Base-by-base conservation (phyloP, 2,113 vertebrate species). In the Dunckerocampus dactyliophorus region DNA sequence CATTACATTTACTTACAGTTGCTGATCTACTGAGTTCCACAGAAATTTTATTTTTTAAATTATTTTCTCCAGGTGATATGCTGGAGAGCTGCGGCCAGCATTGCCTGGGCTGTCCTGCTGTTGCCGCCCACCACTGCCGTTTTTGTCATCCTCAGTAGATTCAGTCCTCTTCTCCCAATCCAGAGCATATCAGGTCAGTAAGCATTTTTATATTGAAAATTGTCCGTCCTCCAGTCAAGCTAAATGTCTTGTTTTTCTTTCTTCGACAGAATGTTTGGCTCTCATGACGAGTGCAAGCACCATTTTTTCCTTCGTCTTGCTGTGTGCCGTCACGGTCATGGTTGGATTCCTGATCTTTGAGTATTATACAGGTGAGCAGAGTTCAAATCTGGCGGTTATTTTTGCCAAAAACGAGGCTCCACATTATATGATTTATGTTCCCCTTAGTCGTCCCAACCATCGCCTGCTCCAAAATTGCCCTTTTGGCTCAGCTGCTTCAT, bases 401-500 rank as follows among this genome's bases (percentile, higher is more conserved):
- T 49, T 2, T 19, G 17, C 20, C n/a, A 6, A n/a, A 16, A n/a
- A 47, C 4, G 46, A 47, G 46, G 17, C 46, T 3, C 31, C 31
- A 34, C 31, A 34, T 34, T 5, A 34, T 34, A 34, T 34, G 31
- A 34, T 7, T 34, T 34, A 34, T 34, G 31, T 53, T 67, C 17
- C 19, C 67, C 83, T 72, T 81, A 99, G 97, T 97, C 28, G 93
- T 95, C 55, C 95, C 96, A 47, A 93, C 88, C 0, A 90, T 98
- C 47, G 92, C 95, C 0, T 95, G 95, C 81, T 97, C 95, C 51
- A 93, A 93, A 71, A 89, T 98, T 17, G 94, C 93, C 2, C 77
- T 97, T 24, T 80, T 99, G 66, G 93, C 92, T 52, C 93, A 93
- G 76, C 86, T 97, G 59, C 78, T 98, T 55, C 94, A 96, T 65